phyloP scores from a whole-genome alignment of 2,888 invertebrate genomes.

The Hyposoter didymator region DNA sequence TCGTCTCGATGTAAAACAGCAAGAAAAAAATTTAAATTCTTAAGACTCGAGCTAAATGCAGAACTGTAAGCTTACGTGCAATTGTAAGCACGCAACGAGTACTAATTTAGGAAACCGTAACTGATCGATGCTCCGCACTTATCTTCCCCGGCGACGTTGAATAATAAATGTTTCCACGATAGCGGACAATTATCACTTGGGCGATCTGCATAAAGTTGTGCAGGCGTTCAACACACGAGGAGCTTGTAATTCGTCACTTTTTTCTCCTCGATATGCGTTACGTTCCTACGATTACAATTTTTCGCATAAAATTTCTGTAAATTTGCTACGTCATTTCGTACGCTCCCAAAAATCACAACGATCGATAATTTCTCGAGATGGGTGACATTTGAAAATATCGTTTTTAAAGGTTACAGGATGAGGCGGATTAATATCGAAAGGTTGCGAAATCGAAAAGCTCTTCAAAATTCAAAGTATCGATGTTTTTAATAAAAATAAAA shows the following conservation, averaged over 20 bases:
- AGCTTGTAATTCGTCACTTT: background rate
- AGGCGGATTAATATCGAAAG: background rate
- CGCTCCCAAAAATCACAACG: background rate
- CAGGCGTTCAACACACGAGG: background rate
- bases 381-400: conserved; percentile 43
- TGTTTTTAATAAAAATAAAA: background rate
- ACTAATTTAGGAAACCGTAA: conserved; percentile 35
- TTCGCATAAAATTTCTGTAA: background rate
- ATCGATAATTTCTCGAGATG: background rate
- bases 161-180: conserved; percentile 35
- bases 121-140: conserved; percentile 53
- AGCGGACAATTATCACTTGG: background rate
- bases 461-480: background rate
- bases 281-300: background rate
- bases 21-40: background rate
- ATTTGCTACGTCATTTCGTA: background rate
- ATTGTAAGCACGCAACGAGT: background rate
- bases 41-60: background rate
- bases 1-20: background rate
- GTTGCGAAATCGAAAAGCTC: background rate
- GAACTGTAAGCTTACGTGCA: conserved; percentile 20
- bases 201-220: background rate
- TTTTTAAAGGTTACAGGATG: conserved; percentile 40
- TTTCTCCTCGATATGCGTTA: background rate
- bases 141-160: conserved; percentile 48